Percentiles rank a stretch among this genome's conserved stretches.
Evolutionary conservation across 2,888 invertebrate genomes (phyloP).

Genomic region (Erpobdella octoculata): DNA sequence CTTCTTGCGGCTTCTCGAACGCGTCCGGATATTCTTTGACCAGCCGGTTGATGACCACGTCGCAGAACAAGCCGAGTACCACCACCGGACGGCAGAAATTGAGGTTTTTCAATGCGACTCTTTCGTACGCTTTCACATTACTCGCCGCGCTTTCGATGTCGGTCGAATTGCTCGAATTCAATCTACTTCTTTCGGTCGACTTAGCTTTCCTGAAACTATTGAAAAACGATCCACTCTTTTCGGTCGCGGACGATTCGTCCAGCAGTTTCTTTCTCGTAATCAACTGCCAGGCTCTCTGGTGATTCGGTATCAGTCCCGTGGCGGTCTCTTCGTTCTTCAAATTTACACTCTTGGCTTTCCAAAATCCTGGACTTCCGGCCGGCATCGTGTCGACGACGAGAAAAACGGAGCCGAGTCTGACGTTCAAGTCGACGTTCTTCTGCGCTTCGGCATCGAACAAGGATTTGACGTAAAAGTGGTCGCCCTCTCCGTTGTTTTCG

Average conservation of each 20-base stretch:
- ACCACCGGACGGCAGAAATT: slow-evolving; percentile 34
- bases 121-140: slow-evolving; percentile 32
- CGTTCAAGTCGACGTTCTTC: slow-evolving; percentile 31
- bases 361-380: slow-evolving; percentile 32
- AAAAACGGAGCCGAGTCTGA: slow-evolving; percentile 35
- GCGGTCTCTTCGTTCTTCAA: slow-evolving; percentile 9
- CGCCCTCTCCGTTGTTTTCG: slow-evolving; percentile 35
- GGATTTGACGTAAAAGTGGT: slow-evolving; percentile 35
- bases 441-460: slow-evolving; percentile 31
- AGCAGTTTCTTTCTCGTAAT: slow-evolving; percentile 22
- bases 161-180: slow-evolving; percentile 19
- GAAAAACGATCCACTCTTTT: slow-evolving; percentile 33
- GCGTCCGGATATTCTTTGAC: slow-evolving; percentile 31
- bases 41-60: slow-evolving; percentile 33
- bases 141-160: slow-evolving; percentile 16
- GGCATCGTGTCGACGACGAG: slow-evolving; percentile 36
- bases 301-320: slow-evolving; percentile 36
- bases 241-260: slow-evolving; percentile 1
- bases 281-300: slow-evolving; percentile 35
- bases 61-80: slow-evolving; percentile 37
- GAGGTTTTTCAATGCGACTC: slow-evolving; percentile 29
- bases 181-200: slow-evolving; percentile 31
- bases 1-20: slow-evolving; percentile 31
- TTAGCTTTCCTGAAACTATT: slow-evolving; percentile 35
- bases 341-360: slow-evolving; percentile 32